Evolutionary conservation across 1,140 invertebrate species (phyloP), one percentile per base, ranked within the genome.

Genomic region (Amyelois transitella): DNA sequence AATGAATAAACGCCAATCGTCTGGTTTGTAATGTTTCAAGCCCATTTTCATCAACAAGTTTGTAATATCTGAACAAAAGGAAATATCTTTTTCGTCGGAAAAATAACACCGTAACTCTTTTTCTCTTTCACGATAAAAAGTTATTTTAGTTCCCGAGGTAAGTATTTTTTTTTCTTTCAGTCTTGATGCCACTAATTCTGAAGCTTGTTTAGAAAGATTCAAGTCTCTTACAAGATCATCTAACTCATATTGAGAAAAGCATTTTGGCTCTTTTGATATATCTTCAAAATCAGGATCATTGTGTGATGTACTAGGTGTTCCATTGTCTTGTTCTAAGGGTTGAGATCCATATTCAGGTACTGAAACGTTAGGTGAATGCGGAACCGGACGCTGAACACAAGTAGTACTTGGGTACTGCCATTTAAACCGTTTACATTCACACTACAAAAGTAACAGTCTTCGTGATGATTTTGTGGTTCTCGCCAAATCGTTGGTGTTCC

Each of bases 381-480:
- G 21, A 20, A 12, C 10, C 14, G 22, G 20, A 51, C n/a, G n/a
- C 50, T 38, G 14, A 51, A 51, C 24, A 51, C 50, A 51, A 38
- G 2, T 32, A 51, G 28, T 38, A 38, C 28, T 38, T 43, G 32
- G 51, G 18, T 44, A 53, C 51, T 22, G 43, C 51, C 43, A 53
- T 53, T 44, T 24, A 44, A 38, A 43, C 54, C 47, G 51, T 58
- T 57, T 53, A 62, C 5, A 14, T 62, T 57, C 21, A 62, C 53
- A 17, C 22, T 57, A 51, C 51, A 57, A 53, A 60, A 52, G 32
- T 56, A 56, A 56, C 54, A 62, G 55, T 62, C 45, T 43, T 51
- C 28, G 51, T 44, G 51, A 57, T 57, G 59, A 61, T 61, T 56
- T 56, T 10, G 51, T 57, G 44, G 43, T 58, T 58, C 55, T 62